These are phyloP conservation scores for Trilocha varians DNA, from an alignment of 2,888 invertebrate species.

Conservation along the genomic window DNA sequence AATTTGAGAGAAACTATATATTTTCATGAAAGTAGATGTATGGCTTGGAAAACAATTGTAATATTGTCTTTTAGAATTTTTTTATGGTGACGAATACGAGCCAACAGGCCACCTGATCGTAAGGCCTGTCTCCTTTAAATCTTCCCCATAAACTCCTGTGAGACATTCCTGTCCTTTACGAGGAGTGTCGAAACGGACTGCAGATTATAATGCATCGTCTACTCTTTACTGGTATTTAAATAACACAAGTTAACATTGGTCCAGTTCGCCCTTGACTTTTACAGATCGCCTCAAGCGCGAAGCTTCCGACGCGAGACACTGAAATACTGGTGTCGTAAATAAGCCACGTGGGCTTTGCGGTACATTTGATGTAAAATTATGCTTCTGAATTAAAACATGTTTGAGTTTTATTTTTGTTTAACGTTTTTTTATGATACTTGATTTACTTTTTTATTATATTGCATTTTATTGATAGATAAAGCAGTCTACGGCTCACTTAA, in stretches of 20 bases:
- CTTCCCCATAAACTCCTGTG: slow-evolving; percentile 12
- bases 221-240: slow-evolving; percentile 63
- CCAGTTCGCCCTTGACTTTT: slow-evolving; percentile 67
- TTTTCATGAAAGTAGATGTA: no score
- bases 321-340: slow-evolving; percentile 1
- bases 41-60: no score
- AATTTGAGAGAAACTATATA: no score
- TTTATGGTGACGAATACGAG: no score
- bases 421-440: no score
- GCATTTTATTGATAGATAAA: no score
- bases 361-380: background rate
- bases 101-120: no score
- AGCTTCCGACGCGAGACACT: slow-evolving; percentile 60
- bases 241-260: slow-evolving; percentile 72
- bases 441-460: no score
- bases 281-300: slow-evolving; percentile 37
- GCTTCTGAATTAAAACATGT: background rate
- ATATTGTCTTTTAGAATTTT: no score
- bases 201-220: slow-evolving; percentile 34
- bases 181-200: slow-evolving; percentile 65
- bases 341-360: background rate
- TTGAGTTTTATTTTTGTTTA: no score
- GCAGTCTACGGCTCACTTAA: no score
- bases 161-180: slow-evolving; percentile 33
- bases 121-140: background rate